Percentiles rank a stretch among this genome's conserved stretches.
Evolutionary conservation across 2,797 vertebrate species (phyloP).

Genomic region (Notolabrus celidotus): DNA sequence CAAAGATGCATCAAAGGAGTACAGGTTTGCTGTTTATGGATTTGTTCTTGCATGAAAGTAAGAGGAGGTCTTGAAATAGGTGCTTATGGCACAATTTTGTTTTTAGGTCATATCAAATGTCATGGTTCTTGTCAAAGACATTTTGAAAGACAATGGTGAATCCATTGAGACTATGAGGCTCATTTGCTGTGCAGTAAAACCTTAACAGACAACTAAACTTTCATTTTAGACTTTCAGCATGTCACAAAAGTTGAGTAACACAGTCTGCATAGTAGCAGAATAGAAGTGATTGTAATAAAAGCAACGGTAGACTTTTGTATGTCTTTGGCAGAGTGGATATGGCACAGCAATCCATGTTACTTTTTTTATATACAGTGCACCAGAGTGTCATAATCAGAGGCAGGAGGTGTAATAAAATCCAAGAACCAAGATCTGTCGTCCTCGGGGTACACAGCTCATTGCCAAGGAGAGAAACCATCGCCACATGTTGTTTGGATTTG

Average conservation of each 20-base stretch:
- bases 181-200: too few species aligned
- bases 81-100: too few species aligned
- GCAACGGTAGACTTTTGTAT: not conserved
- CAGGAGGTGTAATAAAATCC: constrained; percentile 68
- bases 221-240: not conserved
- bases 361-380: not conserved
- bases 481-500: constrained; percentile 60
- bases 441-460: constrained; percentile 65
- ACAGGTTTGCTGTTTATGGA: not conserved
- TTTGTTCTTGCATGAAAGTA: not conserved
- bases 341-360: constrained; percentile 8
- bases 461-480: constrained; percentile 54
- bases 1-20: not conserved
- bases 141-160: not conserved
- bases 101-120: too few species aligned
- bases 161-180: too few species aligned
- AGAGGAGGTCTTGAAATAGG: too few species aligned
- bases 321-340: not conserved
- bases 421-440: constrained; percentile 41
- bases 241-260: too few species aligned
- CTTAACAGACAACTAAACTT: too few species aligned
- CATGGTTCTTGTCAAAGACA: not conserved
- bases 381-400: constrained; percentile 69
- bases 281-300: not conserved
- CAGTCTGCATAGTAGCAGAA: too few species aligned